phyloP scores from a whole-genome alignment of 2,888 invertebrate genomes.

The Archips xylosteana region DNA sequence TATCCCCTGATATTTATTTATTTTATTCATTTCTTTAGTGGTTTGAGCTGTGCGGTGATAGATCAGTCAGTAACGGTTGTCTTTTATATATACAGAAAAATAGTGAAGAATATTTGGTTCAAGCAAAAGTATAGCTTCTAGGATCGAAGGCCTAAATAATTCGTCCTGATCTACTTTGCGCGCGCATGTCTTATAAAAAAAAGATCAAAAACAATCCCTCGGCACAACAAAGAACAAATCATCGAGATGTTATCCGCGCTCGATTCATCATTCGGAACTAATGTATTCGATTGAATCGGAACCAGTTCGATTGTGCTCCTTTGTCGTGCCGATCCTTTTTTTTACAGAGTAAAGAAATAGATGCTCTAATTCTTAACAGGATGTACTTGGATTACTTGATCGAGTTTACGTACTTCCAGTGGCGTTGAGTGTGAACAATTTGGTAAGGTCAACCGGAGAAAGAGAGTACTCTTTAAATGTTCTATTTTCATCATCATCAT shows the following conservation, averaged over 20 bases:
- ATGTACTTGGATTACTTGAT: constrained; percentile 6
- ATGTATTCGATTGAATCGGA: constrained; percentile 61
- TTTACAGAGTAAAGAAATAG: constrained; percentile 1
- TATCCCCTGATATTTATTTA: too few relatives aligned
- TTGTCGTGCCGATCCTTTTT: constrained; percentile 49
- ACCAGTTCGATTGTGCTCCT: constrained; percentile 58
- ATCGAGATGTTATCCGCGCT: constrained; percentile 50
- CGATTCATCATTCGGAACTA: constrained; percentile 69
- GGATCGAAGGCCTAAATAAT: too few relatives aligned
- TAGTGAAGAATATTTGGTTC: too few relatives aligned
- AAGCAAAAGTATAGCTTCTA: too few relatives aligned
- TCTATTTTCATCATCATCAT: too few relatives aligned
- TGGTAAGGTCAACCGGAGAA: too few relatives aligned
- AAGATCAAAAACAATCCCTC: constrained; percentile 31
- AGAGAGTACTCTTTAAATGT: too few relatives aligned
- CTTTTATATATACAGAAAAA: too few relatives aligned
- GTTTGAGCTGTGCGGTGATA: too few relatives aligned
- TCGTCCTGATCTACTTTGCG: neutral
- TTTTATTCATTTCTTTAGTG: too few relatives aligned
- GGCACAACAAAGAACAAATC: constrained; percentile 36
- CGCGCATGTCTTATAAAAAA: constrained; percentile 8
- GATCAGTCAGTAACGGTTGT: too few relatives aligned
- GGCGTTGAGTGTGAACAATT: too few relatives aligned
- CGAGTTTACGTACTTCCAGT: neutral
- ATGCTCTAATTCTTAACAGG: neutral